Percentiles rank a stretch among this genome's conserved stretches.
phyloP scores from a whole-genome alignment of 2,888 invertebrate genomes.

The Thymelicus acteon region DNA sequence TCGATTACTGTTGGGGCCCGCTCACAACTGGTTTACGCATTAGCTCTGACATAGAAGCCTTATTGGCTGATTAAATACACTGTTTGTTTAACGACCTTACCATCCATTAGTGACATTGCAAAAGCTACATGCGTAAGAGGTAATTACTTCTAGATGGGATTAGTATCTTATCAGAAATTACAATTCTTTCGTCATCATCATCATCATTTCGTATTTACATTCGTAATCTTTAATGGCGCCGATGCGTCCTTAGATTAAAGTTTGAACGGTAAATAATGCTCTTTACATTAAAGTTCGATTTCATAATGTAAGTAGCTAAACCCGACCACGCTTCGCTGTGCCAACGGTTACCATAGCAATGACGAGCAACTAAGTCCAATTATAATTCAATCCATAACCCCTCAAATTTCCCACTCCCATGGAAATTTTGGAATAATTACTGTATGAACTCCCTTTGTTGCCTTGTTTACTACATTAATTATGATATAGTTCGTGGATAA shows the following conservation, averaged over 20 bases:
- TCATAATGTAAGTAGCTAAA: too few relatives aligned
- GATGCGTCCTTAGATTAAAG: background rate
- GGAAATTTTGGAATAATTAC: too few relatives aligned
- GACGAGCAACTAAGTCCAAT: too few relatives aligned
- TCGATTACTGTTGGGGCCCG: constrained; percentile 51
- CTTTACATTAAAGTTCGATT: background rate
- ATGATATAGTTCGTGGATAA: too few relatives aligned
- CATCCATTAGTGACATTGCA: constrained; percentile 42
- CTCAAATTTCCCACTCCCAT: too few relatives aligned
- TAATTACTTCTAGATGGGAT: constrained; percentile 8
- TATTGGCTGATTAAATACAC: constrained; percentile 55
- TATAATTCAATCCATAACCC: too few relatives aligned
- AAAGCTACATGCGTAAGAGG: constrained; percentile 30
- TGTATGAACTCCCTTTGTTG: too few relatives aligned
- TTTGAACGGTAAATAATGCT: background rate
- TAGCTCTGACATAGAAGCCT: constrained; percentile 63
- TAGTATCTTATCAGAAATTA: constrained; percentile 11
- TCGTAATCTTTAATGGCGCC: background rate
- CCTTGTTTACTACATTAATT: too few relatives aligned
- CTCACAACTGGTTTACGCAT: constrained; percentile 58
- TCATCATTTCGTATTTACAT: constrained; percentile 7
- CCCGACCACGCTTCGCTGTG: too few relatives aligned
- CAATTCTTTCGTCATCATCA: background rate
- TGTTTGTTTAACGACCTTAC: constrained; percentile 44
- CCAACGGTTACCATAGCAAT: too few relatives aligned